Conservation (phyloP, 2,113 vertebrate genomes). For the Triplophysa dalaica region DNA sequence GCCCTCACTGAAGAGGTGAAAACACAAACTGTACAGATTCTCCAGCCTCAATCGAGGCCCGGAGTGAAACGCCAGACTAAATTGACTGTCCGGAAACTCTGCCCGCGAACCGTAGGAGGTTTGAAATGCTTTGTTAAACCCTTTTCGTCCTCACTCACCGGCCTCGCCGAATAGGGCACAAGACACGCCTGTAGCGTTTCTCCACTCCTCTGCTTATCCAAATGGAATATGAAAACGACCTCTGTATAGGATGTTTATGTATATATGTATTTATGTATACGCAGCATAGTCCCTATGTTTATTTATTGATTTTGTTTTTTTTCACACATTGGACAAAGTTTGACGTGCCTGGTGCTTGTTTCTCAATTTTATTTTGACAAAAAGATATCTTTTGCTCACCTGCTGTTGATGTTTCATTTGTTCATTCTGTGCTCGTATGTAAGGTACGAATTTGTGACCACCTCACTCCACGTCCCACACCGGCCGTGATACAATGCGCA, state of each 20-base stretch:
- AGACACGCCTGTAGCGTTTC: slow-evolving; percentile 54
- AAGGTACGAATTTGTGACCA: slow-evolving; percentile 60
- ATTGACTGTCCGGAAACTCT: slow-evolving; percentile 68
- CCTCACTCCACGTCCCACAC: slow-evolving; percentile 61
- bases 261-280: slow-evolving; percentile 74
- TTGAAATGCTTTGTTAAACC: slow-evolving; percentile 70
- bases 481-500: slow-evolving; percentile 51
- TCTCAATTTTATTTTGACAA: not conserved
- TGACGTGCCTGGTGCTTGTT: slow-evolving; percentile 63
- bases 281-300: slow-evolving; percentile 73
- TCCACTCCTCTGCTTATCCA: slow-evolving; percentile 53
- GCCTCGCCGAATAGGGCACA: slow-evolving; percentile 57
- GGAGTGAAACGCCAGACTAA: slow-evolving; percentile 54
- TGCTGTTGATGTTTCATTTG: slow-evolving; percentile 58
- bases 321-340: slow-evolving; percentile 55
- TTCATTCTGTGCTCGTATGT: slow-evolving; percentile 55
- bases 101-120: slow-evolving; percentile 68
- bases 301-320: slow-evolving; percentile 73
- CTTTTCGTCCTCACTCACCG: slow-evolving; percentile 63
- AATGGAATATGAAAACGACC: slow-evolving; percentile 58
- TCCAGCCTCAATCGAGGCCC: slow-evolving; percentile 75
- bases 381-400: slow-evolving; percentile 11
- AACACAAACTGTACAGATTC: slow-evolving; percentile 75
- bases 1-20: slow-evolving; percentile 76
- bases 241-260: slow-evolving; percentile 76